Evolutionary conservation across 2,113 vertebrate species (phyloP).

Genomic region (Pituophis catenifer): DNA sequence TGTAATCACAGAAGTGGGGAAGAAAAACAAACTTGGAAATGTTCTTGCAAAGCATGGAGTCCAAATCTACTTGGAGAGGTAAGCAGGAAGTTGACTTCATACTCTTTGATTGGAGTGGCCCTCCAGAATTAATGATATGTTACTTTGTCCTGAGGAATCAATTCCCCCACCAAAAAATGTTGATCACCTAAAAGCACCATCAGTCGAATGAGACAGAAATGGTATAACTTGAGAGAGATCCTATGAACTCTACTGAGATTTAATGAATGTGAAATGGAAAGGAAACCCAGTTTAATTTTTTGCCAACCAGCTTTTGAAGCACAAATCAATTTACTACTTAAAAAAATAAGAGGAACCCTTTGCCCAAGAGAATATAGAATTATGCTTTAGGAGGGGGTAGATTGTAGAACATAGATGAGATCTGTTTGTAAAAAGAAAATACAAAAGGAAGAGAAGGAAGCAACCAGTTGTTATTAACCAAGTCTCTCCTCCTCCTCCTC

Average conservation of each 20-base stretch:
- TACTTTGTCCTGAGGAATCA: neutral
- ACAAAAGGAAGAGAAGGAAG: slow-evolving; percentile 51
- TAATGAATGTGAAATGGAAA: neutral
- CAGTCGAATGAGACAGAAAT: neutral
- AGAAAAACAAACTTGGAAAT: neutral
- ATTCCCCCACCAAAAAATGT: no score
- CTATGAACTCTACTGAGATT: neutral
- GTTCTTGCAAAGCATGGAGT: neutral
- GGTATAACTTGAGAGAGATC: neutral
- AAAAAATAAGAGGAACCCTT: neutral
- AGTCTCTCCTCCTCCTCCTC: slow-evolving; percentile 50
- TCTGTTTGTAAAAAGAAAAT: slow-evolving; percentile 37
- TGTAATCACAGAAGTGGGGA: neutral
- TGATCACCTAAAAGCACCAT: neutral
- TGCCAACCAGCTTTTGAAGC: neutral
- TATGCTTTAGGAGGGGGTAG: slow-evolving; percentile 12
- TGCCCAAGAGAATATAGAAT: neutral
- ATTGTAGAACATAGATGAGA: slow-evolving; percentile 54
- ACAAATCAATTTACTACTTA: neutral
- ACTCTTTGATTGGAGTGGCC: neutral
- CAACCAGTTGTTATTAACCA: slow-evolving; percentile 33
- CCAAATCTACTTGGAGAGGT: neutral
- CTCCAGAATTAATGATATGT: neutral
- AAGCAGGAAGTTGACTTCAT: neutral
- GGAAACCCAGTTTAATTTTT: neutral